A percentile compares a stretch with the other conserved stretches of the same genome.
Conservation (phyloP, 2,888 invertebrate species). For the Andrena flavipes region DNA sequence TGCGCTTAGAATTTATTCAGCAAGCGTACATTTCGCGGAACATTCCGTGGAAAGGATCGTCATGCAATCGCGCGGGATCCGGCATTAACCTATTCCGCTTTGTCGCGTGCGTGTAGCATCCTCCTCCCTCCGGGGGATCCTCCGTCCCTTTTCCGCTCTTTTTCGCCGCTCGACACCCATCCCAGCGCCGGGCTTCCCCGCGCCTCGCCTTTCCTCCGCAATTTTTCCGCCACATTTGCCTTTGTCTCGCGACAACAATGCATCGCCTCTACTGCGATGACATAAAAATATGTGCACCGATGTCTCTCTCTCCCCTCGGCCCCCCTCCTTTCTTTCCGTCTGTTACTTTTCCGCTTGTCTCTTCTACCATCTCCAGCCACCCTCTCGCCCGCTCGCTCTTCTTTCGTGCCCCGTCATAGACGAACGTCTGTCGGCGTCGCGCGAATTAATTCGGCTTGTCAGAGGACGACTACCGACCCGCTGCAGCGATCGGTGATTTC, state of each 20-base stretch:
- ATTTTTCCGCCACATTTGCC: conserved; percentile 83
- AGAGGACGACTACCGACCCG: conserved; percentile 27
- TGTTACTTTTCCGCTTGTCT: conserved; percentile 63
- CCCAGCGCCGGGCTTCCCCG: conserved; percentile 67
- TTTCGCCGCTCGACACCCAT: conserved; percentile 65
- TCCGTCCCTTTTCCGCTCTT: conserved; percentile 57
- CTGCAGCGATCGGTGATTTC: conserved; percentile 35
- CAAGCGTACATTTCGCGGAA: conserved; percentile 57
- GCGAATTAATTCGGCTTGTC: conserved; percentile 60
- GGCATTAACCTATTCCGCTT: conserved; percentile 80
- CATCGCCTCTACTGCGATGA: conserved; percentile 81
- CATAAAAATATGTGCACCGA: conserved; percentile 83
- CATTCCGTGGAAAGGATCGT: conserved; percentile 69
- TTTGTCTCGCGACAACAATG: conserved; percentile 86
- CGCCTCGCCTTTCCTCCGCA: conserved; percentile 80
- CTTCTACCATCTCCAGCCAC: conserved; percentile 56
- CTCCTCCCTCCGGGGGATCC: conserved; percentile 56
- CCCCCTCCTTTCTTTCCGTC: conserved; percentile 48
- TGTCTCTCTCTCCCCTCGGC: conserved; percentile 66
- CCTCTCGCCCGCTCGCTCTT: conserved; percentile 22
- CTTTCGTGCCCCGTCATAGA: conserved; percentile 41
- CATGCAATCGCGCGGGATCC: conserved; percentile 76
- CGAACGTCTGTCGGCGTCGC: conserved; percentile 55
- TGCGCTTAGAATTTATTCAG: conserved; percentile 47
- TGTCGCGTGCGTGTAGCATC: conserved; percentile 69